phyloP scores from a whole-genome alignment of 2,797 vertebrate genomes.

The Pitangus sulphuratus region DNA sequence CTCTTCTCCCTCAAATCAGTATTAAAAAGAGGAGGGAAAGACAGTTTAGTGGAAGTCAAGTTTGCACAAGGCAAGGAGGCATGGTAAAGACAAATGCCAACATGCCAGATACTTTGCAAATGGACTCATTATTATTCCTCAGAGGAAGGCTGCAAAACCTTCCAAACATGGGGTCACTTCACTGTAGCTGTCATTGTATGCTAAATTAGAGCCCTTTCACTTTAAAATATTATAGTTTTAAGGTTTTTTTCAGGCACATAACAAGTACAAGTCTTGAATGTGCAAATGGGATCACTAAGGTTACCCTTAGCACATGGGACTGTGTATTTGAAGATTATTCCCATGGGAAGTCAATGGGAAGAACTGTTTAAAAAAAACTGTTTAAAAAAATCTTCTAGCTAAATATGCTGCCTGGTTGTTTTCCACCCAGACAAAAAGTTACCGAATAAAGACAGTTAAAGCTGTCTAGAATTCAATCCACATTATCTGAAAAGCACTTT shows the following conservation, averaged over 20 bases:
- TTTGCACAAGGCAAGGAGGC: background rate
- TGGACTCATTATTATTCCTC: background rate
- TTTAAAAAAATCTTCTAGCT: background rate
- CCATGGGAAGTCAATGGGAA: accelerated
- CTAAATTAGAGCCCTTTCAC: background rate
- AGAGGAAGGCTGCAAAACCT: background rate
- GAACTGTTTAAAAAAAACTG: background rate
- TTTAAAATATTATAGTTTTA: background rate
- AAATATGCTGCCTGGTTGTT: background rate
- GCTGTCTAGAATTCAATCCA: background rate
- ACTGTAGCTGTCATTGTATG: background rate
- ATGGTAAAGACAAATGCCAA: background rate
- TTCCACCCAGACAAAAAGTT: background rate
- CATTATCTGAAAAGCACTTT: background rate
- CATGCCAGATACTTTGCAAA: background rate
- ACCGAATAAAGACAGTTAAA: background rate
- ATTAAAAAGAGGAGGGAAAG: background rate
- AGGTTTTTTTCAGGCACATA: background rate
- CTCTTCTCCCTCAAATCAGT: background rate
- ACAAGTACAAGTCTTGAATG: background rate
- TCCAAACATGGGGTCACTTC: background rate
- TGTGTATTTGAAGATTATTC: background rate
- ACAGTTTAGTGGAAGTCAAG: background rate
- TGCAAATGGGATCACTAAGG: background rate
- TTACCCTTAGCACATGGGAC: background rate